Percentiles rank a stretch among this genome's conserved stretches.
phyloP scores from a whole-genome alignment of 2,888 invertebrate genomes.

The Campoplex capitator region DNA sequence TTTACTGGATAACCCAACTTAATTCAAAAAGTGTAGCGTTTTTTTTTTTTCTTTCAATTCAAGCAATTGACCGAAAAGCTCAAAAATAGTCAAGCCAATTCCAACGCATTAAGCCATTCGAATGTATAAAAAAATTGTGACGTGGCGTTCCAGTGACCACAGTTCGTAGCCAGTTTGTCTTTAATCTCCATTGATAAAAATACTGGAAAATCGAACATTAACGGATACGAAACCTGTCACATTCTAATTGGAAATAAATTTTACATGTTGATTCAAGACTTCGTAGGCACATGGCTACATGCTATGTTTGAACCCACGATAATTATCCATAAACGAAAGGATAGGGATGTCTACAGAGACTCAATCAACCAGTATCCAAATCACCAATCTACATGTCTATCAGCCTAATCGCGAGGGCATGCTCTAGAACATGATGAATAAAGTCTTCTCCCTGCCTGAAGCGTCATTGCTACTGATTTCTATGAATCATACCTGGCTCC shows the following conservation, averaged over 20 bases:
- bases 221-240: not conserved
- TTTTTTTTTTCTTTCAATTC: too few relatives aligned
- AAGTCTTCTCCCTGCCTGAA: slow-evolving; percentile 47
- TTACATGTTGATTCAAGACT: slow-evolving; percentile 6
- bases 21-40: not conserved
- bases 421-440: slow-evolving; percentile 47
- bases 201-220: not conserved
- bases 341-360: not conserved
- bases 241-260: not conserved
- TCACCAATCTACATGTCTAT: slow-evolving; percentile 23
- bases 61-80: not conserved
- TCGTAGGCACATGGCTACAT: not conserved
- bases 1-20: not conserved
- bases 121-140: not conserved
- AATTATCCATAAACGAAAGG: slow-evolving; percentile 1
- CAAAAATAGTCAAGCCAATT: not conserved
- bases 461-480: slow-evolving; percentile 27
- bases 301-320: not conserved
- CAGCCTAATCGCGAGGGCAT: slow-evolving; percentile 9
- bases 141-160: not conserved
- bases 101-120: not conserved
- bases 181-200: not conserved
- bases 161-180: not conserved
- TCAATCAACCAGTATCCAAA: slow-evolving; percentile 5
- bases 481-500: slow-evolving; percentile 19